Base-by-base conservation (phyloP, 2,888 invertebrate genomes). In the Microchrysa polita region DNA sequence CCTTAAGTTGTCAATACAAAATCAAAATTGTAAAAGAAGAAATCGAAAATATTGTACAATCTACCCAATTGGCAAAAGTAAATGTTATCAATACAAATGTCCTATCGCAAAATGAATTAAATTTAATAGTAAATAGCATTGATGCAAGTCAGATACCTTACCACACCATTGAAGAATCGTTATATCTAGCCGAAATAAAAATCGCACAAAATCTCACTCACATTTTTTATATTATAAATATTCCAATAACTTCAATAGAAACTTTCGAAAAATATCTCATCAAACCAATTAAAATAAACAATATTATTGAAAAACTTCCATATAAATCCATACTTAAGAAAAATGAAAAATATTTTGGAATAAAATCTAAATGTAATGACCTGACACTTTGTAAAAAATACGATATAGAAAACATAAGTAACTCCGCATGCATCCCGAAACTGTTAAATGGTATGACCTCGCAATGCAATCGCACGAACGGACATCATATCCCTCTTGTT, bases 331-430 rank as follows among this genome's bases (percentile, higher is more conserved):
- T 20, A 12, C 12, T 18, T 1, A 48, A 63, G 7, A 34, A 34
- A 34, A 2, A 34, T 5, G 27, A 34, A 34, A 34, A 5, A 5
- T 34, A 5, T 5, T 34, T 48, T 65, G 20, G 44, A 65, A 65
- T 34, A 2, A 34, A 34, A 34, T 5, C 27, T 5, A 2, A 2
- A 34, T 34, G 27, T 34, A 61, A 61, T 34, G 44, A 48, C 20
- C 44, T 65, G n/a, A 10, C 22, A 9, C 34, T 61, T 42, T 61
- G 65, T 48, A 44, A 65, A n/a, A 12, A 44, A 65, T 22, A 65
- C 12, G 12, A 44, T 22, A 4, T 65, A 48, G 23, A 22, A 44
- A 48, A 65, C n/a, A 65, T 48, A 44, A 65, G 48, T 18, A 48
- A 44, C 20, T n/a, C 23, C 7, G 42, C 22, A 22, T 65, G 65